Evolutionary conservation across 2,113 vertebrate genomes (phyloP), one percentile per base, ranked within the genome.

Genomic region (Sebastes schlegelii): DNA sequence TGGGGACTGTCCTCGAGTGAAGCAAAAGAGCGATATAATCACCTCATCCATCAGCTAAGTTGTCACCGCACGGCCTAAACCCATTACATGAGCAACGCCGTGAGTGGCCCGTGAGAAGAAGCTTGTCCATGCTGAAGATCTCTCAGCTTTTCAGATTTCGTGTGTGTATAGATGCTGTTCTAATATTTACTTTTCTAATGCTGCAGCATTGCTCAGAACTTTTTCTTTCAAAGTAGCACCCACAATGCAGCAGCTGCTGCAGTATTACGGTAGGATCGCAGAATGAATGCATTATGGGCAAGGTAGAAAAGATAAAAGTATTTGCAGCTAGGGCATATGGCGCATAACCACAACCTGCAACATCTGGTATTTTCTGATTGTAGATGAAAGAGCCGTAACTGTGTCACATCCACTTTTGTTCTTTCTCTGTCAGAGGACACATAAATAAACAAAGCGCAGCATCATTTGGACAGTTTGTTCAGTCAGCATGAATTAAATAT

Each of bases 31-130:
- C 48, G 26, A 86, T 74, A 80, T 88, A 92, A 92, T 90, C 92
- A 72, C 87, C 89, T 83, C 92, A 92, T 92, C 90, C 91, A 91
- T 93, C 91, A 93, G 83, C 65, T 65, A 58, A 81, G 85, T 71
- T 91, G 92, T 92, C 91, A 85, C 77, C 52, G 11, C 63, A 70
- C 13, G 60, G 85, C 74, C 84, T 87, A 82, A 91, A 89, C 68
- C 75, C 78, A 83, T 89, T 89, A 90, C 79, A 88, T 3, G 65
- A 84, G 65, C 40, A 82, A 83, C 51, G 61, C 43, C 8, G n/a
- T 6, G 62, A 86, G 67, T 46, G 64, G 72, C 65, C 75, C 43
- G 60, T 72, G 62, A 83, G 83, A 88, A 69, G 80, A 89, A 26
- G 23, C 69, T 62, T 34, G 67, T 45, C 80, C 78, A 70, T 13